A percentile compares a stretch with the other conserved stretches of the same genome.
phyloP scores from a whole-genome alignment of 1,140 invertebrate species.

The Pollicipes pollicipes region DNA sequence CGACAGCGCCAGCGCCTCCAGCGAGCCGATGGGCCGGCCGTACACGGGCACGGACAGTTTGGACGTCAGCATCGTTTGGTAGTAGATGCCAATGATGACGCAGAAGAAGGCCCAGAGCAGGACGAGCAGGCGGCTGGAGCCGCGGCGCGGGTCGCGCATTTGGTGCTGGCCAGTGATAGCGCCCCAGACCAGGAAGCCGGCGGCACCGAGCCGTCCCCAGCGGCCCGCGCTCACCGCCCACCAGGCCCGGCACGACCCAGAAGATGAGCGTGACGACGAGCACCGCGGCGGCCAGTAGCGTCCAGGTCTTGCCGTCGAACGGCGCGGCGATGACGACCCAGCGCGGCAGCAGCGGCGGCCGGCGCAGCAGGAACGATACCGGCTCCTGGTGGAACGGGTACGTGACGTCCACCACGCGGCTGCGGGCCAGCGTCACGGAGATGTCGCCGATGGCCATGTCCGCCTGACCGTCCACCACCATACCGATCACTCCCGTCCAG shows the following conservation, averaged over 20 bases:
- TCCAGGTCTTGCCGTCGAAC: neutral
- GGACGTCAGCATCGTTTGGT: neutral
- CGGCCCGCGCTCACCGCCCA: no score
- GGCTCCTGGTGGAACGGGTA: conserved; percentile 3
- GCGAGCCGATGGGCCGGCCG: neutral
- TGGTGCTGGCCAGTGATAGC: neutral
- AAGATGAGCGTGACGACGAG: neutral
- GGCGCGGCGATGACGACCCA: neutral
- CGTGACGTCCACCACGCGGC: conserved; percentile 11
- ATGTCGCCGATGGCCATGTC: conserved; percentile 14
- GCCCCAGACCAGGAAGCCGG: neutral
- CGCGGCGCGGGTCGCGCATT: neutral
- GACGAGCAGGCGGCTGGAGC: neutral
- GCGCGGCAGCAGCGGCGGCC: neutral
- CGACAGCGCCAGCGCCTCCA: neutral
- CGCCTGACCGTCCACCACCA: conserved; percentile 7
- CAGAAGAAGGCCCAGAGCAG: neutral
- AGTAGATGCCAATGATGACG: neutral
- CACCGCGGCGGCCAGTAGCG: neutral
- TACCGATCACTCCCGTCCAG: conserved; percentile 16
- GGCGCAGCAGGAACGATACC: neutral
- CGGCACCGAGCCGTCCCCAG: neutral
- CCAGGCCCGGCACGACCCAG: neutral
- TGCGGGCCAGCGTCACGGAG: conserved; percentile 11
- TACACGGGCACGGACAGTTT: neutral